Evolutionary conservation across 2,113 vertebrate species (phyloP), one percentile per base, ranked within the genome.

Genomic region (Toxotes jaculatrix): DNA sequence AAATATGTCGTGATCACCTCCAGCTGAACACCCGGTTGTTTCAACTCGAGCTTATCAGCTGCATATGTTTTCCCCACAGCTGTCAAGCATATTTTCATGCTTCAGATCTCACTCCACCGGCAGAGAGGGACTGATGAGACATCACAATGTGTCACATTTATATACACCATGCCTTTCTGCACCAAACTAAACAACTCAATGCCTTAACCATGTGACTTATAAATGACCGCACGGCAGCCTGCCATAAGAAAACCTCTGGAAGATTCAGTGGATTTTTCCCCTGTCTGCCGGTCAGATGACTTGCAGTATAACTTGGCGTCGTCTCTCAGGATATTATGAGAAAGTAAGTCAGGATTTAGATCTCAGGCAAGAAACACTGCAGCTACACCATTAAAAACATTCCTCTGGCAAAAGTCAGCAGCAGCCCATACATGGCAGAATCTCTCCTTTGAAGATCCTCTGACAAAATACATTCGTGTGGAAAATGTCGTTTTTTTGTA

Each of bases 31-130:
- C 66, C 62, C 82, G 60, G 63, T 80, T 85, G 84, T 76, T 88
- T 88, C 74, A 83, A 69, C 87, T 90, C 60, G 42, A 82, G 77
- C 85, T 91, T 76, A 87, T 86, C 86, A 64, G 80, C 83, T 61
- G 72, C 87, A 87, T 82, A 64, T 87, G 89, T 66, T 61, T 71
- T 59, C 66, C 36, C 36, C 60, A 34, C 89, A 88, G 87, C 83
- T 88, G 88, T 85, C 85, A 64, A 77, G 17, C 84, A 66, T 85
- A 74, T 85, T 89, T 87, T 70, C 65, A 77, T 45, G 81, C 74
- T 65, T 74, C 57, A 12, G 45, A 27, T 77, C 79, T 69, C 43
- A 4, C 38, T 43, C 31, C 9, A 42, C 61, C 60, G 38, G 47
- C 80, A 31, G 57, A 68, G 27, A 62, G 36, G 62, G 40, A 77